Evolutionary conservation across 2,797 vertebrate genomes (phyloP), one percentile per base, ranked within the genome.

Genomic region (Sitta carolinensis): DNA sequence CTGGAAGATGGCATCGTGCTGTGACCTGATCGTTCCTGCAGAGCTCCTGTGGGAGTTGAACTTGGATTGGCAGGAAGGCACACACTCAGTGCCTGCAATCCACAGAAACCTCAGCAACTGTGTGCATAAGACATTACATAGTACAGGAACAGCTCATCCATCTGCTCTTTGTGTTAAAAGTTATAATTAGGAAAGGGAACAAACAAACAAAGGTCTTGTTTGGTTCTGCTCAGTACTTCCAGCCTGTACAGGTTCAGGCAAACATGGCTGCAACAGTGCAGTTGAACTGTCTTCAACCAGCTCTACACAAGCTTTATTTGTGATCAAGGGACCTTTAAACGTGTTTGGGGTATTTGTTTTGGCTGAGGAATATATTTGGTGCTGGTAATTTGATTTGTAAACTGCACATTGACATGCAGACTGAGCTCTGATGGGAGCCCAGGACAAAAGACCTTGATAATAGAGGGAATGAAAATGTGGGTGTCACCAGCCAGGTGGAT

Each of bases 271-370:
- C 34, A 36, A 0, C 13, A n/a, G 7, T 72, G 38, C 15, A 61
- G 13, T 2, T 40, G 4, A 75, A 9, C 32, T 58, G 8, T 64
- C 42, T 88, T 84, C 50, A 81, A 6, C 5, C 48, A 69, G 27
- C 6, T 81, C 22, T 79, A 2, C 16, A 21, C 43, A 13, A 15
- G 38, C 55, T 74, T 68, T 42, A 4, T 72, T 55, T 57, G 10
- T 72, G 12, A 43, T 7, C 8, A 23, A 36, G 11, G 8, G 16
- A 13, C 7, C 13, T 51, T 52, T 43, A 20, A 77, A 26, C 8
- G 2, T 0, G 0, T 62, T 63, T 38, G 4, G 9, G 10, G 1
- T 15, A 10, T 58, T 30, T 15, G 6, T 1, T 62, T 70, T 69
- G 51, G 4, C 18, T 34, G 10, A 34, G 21, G 17, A 70, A 11